Percentiles rank a stretch among this genome's conserved stretches.
These are phyloP conservation scores for Crocodylus rhombifer DNA, from an alignment of 2,797 vertebrate genomes.

Conservation along the genomic window DNA sequence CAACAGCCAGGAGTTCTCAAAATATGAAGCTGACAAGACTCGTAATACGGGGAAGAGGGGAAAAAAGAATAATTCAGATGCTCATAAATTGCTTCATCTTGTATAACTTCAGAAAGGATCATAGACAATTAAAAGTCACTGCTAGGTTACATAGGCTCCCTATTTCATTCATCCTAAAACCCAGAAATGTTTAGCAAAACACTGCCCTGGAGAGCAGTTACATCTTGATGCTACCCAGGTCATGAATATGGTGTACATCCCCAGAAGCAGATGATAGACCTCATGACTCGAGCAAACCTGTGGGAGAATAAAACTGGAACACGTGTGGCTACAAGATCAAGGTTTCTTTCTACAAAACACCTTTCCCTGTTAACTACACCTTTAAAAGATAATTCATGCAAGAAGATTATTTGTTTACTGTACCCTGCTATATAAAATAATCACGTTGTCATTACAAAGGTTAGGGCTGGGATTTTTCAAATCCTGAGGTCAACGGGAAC, in stretches of 20 bases:
- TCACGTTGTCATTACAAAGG: not conserved
- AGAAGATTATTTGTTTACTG: not conserved
- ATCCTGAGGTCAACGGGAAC: not conserved
- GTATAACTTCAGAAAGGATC: not conserved
- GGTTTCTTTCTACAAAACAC: rapidly evolving
- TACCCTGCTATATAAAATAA: not conserved
- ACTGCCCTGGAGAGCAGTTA: no score
- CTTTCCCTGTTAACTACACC: not conserved
- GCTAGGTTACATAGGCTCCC: not conserved
- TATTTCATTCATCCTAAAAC: not conserved
- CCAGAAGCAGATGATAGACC: no score
- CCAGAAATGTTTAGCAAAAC: no score
- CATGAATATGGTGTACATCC: no score
- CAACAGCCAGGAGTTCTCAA: rapidly evolving
- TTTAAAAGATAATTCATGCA: not conserved
- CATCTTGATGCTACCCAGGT: no score
- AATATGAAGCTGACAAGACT: not conserved
- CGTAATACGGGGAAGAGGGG: no score
- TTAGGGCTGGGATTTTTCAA: not conserved
- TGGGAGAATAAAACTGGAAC: not conserved
- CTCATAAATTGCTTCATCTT: not conserved
- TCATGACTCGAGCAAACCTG: no score
- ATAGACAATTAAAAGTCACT: not conserved
- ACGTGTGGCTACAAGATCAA: not conserved
- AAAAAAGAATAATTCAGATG: not conserved